Percentiles rank a stretch among this genome's conserved stretches.
Conservation (phyloP, 2,113 vertebrate species). For the Loxodonta africana region DNA sequence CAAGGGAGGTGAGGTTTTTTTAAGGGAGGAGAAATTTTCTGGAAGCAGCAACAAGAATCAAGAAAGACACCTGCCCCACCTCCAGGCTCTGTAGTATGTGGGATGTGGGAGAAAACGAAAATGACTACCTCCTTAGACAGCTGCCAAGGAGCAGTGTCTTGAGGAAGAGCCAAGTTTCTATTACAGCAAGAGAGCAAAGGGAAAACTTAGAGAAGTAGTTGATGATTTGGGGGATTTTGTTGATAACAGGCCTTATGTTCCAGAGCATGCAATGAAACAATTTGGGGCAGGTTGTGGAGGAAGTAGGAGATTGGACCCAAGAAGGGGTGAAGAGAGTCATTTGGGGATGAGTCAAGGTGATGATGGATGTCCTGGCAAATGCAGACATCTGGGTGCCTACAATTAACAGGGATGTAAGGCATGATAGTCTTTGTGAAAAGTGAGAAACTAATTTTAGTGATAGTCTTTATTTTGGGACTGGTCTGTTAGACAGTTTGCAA, state of each 20-base stretch:
- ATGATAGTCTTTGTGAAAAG: not conserved
- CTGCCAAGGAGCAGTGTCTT: not conserved
- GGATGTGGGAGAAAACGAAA: not conserved
- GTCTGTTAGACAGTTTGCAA: not conserved
- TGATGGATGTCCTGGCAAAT: not conserved
- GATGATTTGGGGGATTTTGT: not conserved
- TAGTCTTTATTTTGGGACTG: not conserved
- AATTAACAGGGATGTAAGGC: not conserved
- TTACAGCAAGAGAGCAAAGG: not conserved
- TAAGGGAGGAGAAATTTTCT: not conserved
- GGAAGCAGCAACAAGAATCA: not conserved
- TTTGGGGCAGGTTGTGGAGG: not conserved
- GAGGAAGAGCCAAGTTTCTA: not conserved
- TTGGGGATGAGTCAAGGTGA: not conserved
- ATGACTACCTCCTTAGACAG: not conserved
- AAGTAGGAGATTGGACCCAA: not conserved
- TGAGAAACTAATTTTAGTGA: not conserved
- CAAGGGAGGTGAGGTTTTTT: not conserved
- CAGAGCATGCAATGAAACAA: not conserved
- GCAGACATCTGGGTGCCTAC: not conserved
- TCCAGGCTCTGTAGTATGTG: not conserved
- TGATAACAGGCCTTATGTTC: not conserved
- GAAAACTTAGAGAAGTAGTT: not conserved
- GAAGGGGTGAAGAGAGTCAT: not conserved
- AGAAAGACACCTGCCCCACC: not conserved